Percentiles rank a stretch among this genome's conserved stretches.
Evolutionary conservation across 2,113 vertebrate genomes (phyloP).

Genomic region (Oncorhynchus keta): DNA sequence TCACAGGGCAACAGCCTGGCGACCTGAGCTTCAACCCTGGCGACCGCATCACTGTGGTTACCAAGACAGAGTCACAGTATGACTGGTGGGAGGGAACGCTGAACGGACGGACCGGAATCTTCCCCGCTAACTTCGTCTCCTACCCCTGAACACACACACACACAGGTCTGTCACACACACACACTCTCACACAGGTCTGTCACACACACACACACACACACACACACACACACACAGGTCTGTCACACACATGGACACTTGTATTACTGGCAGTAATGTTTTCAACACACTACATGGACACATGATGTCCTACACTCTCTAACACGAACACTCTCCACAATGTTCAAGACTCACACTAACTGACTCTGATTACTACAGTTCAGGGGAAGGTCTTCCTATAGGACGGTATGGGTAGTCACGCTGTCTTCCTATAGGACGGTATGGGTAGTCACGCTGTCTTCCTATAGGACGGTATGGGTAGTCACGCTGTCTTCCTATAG

Average conservation of each 20-base stretch:
- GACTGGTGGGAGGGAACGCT: slow-evolving; percentile 96
- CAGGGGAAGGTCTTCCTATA: too few relatives aligned
- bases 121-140: slow-evolving; percentile 94
- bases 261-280: background rate
- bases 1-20: slow-evolving; percentile 85
- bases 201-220: background rate
- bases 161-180: background rate
- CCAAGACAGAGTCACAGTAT: slow-evolving; percentile 86
- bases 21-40: slow-evolving; percentile 87
- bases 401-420: too few relatives aligned
- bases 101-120: slow-evolving; percentile 84
- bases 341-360: background rate
- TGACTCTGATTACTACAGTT: background rate
- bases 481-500: too few relatives aligned
- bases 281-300: background rate
- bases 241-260: background rate
- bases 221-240: background rate
- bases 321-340: too few relatives aligned
- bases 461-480: too few relatives aligned
- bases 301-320: background rate
- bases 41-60: slow-evolving; percentile 85
- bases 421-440: too few relatives aligned
- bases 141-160: slow-evolving; percentile 10
- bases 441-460: too few relatives aligned
- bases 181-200: background rate